These are phyloP conservation scores for Tachysurus fulvidraco DNA, from an alignment of 2,113 vertebrate species.

Conservation along the genomic window DNA sequence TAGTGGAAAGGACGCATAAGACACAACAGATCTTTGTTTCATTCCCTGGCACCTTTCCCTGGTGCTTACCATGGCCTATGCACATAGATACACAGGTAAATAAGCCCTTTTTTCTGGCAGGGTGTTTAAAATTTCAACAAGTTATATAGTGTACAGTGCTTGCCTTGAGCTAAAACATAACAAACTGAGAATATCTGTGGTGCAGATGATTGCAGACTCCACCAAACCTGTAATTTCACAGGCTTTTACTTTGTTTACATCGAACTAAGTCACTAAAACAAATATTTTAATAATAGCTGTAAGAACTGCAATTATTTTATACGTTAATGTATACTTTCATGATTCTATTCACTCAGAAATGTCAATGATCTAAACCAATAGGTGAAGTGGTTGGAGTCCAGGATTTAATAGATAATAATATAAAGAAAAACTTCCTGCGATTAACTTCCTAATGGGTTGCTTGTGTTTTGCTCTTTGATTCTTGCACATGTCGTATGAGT, in stretches of 20 bases:
- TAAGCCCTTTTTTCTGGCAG: conserved; percentile 32
- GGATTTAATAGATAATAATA: not conserved
- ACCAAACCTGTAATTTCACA: conserved; percentile 12
- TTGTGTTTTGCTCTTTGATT: conserved; percentile 10
- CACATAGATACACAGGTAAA: conserved; percentile 11
- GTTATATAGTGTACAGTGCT: conserved; percentile 39
- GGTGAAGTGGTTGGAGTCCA: not conserved
- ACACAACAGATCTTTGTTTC: conserved; percentile 29
- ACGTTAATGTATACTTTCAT: not conserved
- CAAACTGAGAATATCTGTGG: conserved; percentile 33
- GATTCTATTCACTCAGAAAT: not conserved
- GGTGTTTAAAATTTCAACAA: conserved; percentile 48
- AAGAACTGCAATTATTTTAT: conserved; percentile 6
- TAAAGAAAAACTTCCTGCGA: conserved; percentile 8
- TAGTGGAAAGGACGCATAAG: conserved; percentile 13
- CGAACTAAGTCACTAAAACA: conserved; percentile 15
- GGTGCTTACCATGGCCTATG: conserved; percentile 27
- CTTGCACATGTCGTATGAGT: not conserved
- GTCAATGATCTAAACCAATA: not conserved
- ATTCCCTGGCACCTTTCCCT: conserved; percentile 14
- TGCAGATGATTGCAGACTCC: conserved; percentile 45
- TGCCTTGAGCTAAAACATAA: conserved; percentile 47
- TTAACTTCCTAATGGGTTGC: not conserved
- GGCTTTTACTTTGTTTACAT: conserved; percentile 35
- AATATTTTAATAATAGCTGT: conserved; percentile 20